Conservation (phyloP, 2,113 vertebrate species). For the Aptenodytes forsteri region DNA sequence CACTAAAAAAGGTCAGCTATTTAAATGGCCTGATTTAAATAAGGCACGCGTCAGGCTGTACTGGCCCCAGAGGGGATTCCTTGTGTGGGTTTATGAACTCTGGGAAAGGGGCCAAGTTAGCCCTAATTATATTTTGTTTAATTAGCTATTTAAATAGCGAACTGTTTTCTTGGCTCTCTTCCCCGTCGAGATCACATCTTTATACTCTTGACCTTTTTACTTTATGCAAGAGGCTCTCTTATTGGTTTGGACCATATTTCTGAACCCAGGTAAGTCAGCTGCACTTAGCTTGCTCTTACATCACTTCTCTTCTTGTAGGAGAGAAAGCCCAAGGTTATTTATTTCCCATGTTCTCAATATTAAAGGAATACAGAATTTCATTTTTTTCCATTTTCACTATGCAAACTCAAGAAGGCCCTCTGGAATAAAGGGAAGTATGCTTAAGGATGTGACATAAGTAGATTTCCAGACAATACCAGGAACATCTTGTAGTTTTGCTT, state of each 20-base stretch:
- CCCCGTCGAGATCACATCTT: background rate
- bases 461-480: background rate
- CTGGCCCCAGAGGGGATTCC: conserved; percentile 26
- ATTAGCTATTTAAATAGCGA: conserved; percentile 68
- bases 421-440: background rate
- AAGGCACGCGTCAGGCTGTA: conserved; percentile 2
- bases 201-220: conserved; percentile 58
- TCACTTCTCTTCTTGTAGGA: background rate
- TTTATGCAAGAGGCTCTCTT: conserved; percentile 2
- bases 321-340: background rate
- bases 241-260: background rate
- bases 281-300: background rate
- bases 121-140: conserved; percentile 76
- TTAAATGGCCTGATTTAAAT: conserved; percentile 60
- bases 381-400: background rate
- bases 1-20: conserved; percentile 38
- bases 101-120: conserved; percentile 67
- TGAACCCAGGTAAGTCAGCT: background rate
- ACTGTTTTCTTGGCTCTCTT: conserved; percentile 49
- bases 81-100: conserved; percentile 71
- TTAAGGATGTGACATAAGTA: background rate
- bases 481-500: background rate
- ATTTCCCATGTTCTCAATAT: background rate
- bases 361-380: background rate
- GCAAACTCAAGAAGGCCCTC: background rate